Conservation (phyloP, 1,140 invertebrate genomes). For the Drosophila melanica region DNA sequence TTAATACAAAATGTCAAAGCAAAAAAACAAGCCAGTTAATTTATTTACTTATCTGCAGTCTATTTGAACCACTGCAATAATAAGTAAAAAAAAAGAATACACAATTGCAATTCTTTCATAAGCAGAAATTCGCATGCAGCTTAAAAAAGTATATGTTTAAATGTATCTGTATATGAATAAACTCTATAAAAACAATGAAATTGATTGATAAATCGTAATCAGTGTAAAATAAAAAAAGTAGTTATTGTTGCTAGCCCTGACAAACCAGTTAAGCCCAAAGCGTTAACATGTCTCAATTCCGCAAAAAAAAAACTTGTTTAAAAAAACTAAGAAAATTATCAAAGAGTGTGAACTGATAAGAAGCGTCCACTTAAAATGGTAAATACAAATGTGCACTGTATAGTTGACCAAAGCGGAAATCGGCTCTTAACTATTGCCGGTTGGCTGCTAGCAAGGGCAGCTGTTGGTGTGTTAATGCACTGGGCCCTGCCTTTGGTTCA, state of each 20-base stretch:
- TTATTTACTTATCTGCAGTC: no score
- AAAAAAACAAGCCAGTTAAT: no score
- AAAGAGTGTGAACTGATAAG: conserved; percentile 21
- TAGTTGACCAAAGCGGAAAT: conserved; percentile 65
- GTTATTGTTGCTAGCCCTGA: conserved; percentile 8
- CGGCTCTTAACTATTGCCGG: conserved; percentile 47
- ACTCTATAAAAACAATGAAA: conserved; percentile 10
- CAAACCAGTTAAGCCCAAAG: neutral
- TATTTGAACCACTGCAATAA: neutral
- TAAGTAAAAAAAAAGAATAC: no score
- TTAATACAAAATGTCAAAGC: no score
- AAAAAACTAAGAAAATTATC: conserved; percentile 13
- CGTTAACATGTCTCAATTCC: conserved; percentile 7
- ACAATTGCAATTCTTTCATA: neutral
- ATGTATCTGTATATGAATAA: neutral
- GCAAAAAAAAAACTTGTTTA: neutral
- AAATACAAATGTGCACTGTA: conserved; percentile 43
- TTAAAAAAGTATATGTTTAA: neutral
- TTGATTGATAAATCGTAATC: conserved; percentile 20
- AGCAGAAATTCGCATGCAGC: neutral
- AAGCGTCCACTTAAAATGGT: neutral
- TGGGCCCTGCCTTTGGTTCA: conserved; percentile 1
- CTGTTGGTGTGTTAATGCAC: conserved; percentile 47
- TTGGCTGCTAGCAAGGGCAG: conserved; percentile 46
- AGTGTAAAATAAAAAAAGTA: conserved; percentile 5